Percentiles rank a stretch among this genome's conserved stretches.
phyloP scores from a whole-genome alignment of 2,888 invertebrate species.

The Rhaphigaster nebulosa region DNA sequence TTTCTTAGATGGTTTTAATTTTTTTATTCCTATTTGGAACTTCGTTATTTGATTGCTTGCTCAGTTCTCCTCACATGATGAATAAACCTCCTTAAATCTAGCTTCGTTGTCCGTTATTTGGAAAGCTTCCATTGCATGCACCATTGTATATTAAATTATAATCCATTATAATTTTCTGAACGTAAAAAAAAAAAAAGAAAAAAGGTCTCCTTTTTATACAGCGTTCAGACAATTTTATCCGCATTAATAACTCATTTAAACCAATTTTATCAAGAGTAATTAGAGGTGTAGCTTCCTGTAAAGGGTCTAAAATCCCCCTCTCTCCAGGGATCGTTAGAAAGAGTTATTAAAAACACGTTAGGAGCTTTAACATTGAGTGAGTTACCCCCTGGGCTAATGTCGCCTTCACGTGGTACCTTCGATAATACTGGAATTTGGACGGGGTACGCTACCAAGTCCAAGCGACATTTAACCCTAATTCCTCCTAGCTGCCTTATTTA shows the following conservation, averaged over 20 bases:
- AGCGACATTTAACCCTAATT: constrained; percentile 17
- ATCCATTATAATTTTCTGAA: not conserved
- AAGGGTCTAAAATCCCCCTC: constrained; percentile 24
- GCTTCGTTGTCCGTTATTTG: not conserved
- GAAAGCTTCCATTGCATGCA: not conserved
- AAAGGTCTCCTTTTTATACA: not conserved
- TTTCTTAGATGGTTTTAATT: too few relatives aligned
- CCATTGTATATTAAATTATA: not conserved
- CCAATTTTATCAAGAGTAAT: constrained; percentile 53
- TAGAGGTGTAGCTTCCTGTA: constrained; percentile 50
- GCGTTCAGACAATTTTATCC: constrained; percentile 52
- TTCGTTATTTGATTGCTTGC: not conserved
- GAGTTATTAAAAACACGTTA: constrained; percentile 60
- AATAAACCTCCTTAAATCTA: not conserved
- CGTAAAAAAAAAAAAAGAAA: not conserved
- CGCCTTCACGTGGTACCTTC: constrained; percentile 52
- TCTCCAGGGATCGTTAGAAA: constrained; percentile 53
- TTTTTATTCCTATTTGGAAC: too few relatives aligned
- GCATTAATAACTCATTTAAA: constrained; percentile 58
- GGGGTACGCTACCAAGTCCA: not conserved
- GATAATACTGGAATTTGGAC: not conserved
- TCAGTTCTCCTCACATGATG: not conserved
- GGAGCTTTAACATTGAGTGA: constrained; percentile 55
- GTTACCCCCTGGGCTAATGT: constrained; percentile 36
- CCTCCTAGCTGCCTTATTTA: constrained; percentile 9